Evolutionary conservation across 1,140 invertebrate species (phyloP), one percentile per base, ranked within the genome.

Genomic region (Drosophila rhopaloa): DNA sequence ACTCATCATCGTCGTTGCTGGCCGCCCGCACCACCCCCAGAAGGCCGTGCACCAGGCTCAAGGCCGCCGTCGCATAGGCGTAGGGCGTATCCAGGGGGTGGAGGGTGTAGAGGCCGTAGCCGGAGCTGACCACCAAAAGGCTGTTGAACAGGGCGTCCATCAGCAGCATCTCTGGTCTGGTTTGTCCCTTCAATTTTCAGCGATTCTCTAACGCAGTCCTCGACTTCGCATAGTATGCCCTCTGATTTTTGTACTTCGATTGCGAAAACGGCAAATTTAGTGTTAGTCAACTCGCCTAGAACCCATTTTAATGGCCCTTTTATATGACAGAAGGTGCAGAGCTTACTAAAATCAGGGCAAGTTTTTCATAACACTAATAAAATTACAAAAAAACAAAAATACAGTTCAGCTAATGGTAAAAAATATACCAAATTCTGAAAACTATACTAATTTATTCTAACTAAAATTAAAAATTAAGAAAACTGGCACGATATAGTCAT

Each of bases 111-210:
- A 91, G 61, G 8, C 86, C 83, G 67, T 90, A 91, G 37, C 86
- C 79, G 41, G 90, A 91, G 51, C 90, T 81, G 1, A 88, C 90
- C 32, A 81, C 81, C 48, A 91, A 47, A 58, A 91, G 55, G 14
- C 85, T 84, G 43, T 91, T 91, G 40, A 89, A 84, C 6, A 89
- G 55, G 7, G 84, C 84, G 37, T 89, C 84, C 80, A 88, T 75
- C 29, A 84, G 55, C 1, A 81, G 68, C 83, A 88, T 86, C 8
- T 41, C 5, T 38, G 13, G 9, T 8, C 11, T 1, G 2, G 9
- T 41, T 5, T 29, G 9, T 47, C 14, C 40, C 13, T 19, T 2
- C 3, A n/a, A n/a, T 29, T 32, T 35, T 35, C 27, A 29, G 6
- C 7, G 14, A 16, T 29, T 43, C 40, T 55, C 13, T 29, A 32